Base-by-base conservation (phyloP, 53 echinoderm and acorn worm species). In the Stichopus horrens region DNA sequence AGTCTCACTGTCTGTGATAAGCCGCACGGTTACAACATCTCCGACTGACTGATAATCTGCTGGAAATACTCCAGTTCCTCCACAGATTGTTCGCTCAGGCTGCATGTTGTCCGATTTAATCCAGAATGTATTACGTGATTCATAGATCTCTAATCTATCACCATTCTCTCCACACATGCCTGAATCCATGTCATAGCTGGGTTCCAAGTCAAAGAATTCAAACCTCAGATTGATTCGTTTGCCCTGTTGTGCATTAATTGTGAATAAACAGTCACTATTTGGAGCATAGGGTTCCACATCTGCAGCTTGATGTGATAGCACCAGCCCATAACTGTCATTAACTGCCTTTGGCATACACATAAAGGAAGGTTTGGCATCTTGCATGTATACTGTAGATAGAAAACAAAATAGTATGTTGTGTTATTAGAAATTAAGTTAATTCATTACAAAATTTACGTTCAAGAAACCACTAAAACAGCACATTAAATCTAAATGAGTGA, bases 21-120 rank as follows among this genome's bases (percentile, higher is more conserved):
- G 93, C 19, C 96, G 86, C 10, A 99, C 94, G 56, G 92, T 96
- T 53, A 99, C 87, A 13, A 93, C 92, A 52, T 92, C 94, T 67
- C 93, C 89, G 21, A 87, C 88, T 5, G 99, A 99, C 87, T 96
- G 96, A 89, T 94, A 96, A 83, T 99, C 99, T 21, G 77, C 74
- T 4, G 99, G 99, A 87, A 99, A 99, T 73, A 79, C 87, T 55
- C 99, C 99, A 4, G 99, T 95, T 19, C 99, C 99, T 7, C 99
- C 99, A 83, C 99, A 99, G 75, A 92, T 91, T 0, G 88, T 94
- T 66, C 90, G 80, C 85, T 94, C 96, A 6, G 99, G 99, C 66
- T 88, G 90, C 11, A 92, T 86, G 23, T 88, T 88, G 90, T 92
- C 95, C 52, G 88, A 86, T 73, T 93, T 91, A 58, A 95, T 93